These are phyloP conservation scores for Papilio demoleus DNA, from an alignment of 2,888 invertebrate genomes.

Conservation along the genomic window DNA sequence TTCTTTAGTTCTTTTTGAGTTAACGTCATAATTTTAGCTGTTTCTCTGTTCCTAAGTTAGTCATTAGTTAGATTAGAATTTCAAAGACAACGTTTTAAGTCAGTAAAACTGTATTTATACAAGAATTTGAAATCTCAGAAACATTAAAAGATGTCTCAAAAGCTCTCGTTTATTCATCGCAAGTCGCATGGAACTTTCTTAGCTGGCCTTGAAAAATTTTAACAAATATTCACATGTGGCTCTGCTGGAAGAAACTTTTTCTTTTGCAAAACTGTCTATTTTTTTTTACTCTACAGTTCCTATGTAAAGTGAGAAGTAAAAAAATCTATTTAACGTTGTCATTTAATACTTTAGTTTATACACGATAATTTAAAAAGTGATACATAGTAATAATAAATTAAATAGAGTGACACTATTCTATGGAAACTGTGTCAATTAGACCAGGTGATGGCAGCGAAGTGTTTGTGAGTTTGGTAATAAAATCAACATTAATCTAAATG, in stretches of 20 bases:
- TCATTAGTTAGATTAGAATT: background rate
- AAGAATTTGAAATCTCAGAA: slow-evolving; percentile 10
- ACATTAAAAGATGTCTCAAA: slow-evolving; percentile 13
- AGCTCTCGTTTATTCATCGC: slow-evolving; percentile 11
- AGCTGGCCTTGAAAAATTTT: slow-evolving; percentile 23
- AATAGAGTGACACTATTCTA: too few species aligned
- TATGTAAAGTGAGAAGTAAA: too few species aligned
- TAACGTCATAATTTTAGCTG: too few species aligned
- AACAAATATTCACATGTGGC: slow-evolving; percentile 4
- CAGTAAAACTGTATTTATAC: background rate
- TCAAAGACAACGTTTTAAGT: background rate
- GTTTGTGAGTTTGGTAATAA: slow-evolving; percentile 22
- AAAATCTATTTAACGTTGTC: too few species aligned
- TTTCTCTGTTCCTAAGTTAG: background rate
- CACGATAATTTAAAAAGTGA: too few species aligned
- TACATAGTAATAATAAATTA: too few species aligned
- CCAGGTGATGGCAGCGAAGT: background rate
- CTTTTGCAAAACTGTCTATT: background rate
- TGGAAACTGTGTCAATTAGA: background rate
- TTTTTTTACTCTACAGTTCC: too few species aligned
- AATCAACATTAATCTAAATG: slow-evolving; percentile 27
- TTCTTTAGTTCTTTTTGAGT: too few species aligned
- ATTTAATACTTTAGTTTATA: too few species aligned
- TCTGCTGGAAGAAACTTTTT: background rate
- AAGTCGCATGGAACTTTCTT: slow-evolving; percentile 20